A percentile compares a stretch with the other conserved stretches of the same genome.
These are phyloP conservation scores for Synaphobranchus kaupii DNA, from an alignment of 2,797 vertebrate genomes.

Conservation along the genomic window DNA sequence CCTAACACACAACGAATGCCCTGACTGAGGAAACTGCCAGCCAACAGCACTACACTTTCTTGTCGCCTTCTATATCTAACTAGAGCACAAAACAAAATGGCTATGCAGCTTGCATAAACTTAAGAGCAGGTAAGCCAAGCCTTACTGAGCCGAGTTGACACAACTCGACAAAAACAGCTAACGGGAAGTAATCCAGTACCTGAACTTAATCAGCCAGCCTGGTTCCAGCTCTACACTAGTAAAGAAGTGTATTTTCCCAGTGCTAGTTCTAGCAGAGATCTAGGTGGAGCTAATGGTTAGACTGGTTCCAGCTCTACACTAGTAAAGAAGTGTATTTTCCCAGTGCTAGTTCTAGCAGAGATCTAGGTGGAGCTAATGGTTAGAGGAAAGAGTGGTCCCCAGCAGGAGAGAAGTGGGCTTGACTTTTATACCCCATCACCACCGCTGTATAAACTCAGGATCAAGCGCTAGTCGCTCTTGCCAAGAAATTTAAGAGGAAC, in stretches of 20 bases:
- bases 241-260: not conserved
- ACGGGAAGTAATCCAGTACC: not conserved
- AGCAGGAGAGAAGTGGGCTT: not conserved
- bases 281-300: no score
- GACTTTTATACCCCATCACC: not conserved
- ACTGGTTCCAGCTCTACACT: conserved; percentile 2
- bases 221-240: not conserved
- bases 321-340: not conserved
- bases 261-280: no score
- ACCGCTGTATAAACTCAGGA: not conserved
- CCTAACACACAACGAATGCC: not conserved
- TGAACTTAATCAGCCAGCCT: not conserved
- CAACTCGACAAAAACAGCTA: not conserved
- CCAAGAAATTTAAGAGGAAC: not conserved
- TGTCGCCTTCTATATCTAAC: not conserved
- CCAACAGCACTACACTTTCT: not conserved
- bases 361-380: not conserved
- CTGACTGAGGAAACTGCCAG: not conserved
- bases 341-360: not conserved
- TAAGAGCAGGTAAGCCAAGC: not conserved
- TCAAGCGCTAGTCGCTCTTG: not conserved
- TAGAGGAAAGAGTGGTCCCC: not conserved
- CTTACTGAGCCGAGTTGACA: not conserved
- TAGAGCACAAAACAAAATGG: not conserved
- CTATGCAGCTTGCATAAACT: not conserved